phyloP scores from a whole-genome alignment of 2,113 vertebrate genomes.

The Peromyscus maniculatus region DNA sequence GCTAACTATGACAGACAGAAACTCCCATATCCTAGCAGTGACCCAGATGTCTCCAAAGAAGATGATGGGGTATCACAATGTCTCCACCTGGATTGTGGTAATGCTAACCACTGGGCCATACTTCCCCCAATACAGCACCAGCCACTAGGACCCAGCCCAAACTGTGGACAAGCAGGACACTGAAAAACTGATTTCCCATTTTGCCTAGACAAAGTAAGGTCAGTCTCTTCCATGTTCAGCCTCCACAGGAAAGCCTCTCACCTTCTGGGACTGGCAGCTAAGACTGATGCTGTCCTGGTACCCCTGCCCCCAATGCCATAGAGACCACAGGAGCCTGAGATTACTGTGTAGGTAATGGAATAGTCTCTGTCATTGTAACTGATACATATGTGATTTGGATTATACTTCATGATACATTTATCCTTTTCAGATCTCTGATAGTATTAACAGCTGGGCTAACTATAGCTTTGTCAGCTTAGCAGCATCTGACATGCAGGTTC shows the following conservation, averaged over 20 bases:
- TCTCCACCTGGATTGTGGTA: neutral
- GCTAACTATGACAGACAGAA: neutral
- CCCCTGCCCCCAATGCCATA: neutral
- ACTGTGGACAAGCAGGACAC: neutral
- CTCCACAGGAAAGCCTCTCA: neutral
- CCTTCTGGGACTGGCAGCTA: neutral
- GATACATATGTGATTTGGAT: neutral
- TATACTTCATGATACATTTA: neutral
- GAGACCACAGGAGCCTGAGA: neutral
- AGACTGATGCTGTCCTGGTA: neutral
- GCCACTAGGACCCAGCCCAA: no score
- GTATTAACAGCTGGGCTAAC: no score
- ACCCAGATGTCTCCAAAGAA: no score
- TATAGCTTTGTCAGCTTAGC: neutral
- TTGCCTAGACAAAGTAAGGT: neutral
- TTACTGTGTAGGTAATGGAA: neutral
- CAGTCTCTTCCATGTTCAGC: neutral
- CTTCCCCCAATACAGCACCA: no score
- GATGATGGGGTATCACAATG: neutral
- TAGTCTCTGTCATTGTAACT: neutral
- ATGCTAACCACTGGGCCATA: neutral
- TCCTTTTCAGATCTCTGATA: neutral
- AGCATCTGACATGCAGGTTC: neutral
- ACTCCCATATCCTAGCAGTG: neutral
- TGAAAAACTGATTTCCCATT: no score